A percentile compares a stretch with the other conserved stretches of the same genome.
Conservation (phyloP, 2,797 vertebrate species). For the Mergus octosetaceus region DNA sequence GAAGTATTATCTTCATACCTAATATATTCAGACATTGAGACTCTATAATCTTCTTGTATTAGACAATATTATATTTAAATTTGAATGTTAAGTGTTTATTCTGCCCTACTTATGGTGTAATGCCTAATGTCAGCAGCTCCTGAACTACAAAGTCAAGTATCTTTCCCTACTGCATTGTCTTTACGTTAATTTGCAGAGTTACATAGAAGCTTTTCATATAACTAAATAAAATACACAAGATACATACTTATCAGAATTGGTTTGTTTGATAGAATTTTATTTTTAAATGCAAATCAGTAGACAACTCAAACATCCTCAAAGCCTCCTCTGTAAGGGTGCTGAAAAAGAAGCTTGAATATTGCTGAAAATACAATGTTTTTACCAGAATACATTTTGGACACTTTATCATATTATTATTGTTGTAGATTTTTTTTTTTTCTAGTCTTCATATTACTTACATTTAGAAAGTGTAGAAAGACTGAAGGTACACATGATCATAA, state of each 20-base stretch:
- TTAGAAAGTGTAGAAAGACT: neutral
- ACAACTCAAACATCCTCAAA: neutral
- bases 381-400: neutral
- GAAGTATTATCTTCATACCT: conserved; percentile 58
- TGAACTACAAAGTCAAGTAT: conserved; percentile 23
- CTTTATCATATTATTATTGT: neutral
- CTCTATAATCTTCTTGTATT: conserved; percentile 64
- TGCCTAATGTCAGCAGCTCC: conserved; percentile 51
- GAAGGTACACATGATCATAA: neutral
- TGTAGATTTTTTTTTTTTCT: neutral
- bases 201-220: fast-evolving
- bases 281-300: neutral
- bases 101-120: conserved; percentile 55
- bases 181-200: conserved; percentile 9
- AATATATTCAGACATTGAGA: conserved; percentile 63
- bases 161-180: neutral
- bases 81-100: conserved; percentile 64
- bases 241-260: neutral
- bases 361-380: neutral
- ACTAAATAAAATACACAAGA: neutral
- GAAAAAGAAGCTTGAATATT: neutral
- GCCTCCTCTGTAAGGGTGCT: neutral
- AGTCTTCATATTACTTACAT: neutral
- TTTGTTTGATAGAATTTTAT: neutral
- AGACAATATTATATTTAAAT: conserved; percentile 64